A percentile compares a stretch with the other conserved stretches of the same genome.
Evolutionary conservation across 2,797 vertebrate genomes (phyloP).

Genomic region (Microctenopoma lineatum): DNA sequence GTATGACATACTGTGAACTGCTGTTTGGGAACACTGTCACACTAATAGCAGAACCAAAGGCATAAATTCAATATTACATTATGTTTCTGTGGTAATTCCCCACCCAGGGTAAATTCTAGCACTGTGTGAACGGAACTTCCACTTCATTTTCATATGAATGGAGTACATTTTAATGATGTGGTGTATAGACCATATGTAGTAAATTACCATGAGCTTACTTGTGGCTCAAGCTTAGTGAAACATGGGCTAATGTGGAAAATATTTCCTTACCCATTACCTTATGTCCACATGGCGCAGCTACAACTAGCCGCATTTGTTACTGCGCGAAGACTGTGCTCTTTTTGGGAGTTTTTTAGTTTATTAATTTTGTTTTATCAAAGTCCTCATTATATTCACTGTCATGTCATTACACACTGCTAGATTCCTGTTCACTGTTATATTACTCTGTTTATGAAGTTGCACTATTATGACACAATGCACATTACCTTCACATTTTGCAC

Average conservation of each 20-base stretch:
- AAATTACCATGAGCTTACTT: not conserved
- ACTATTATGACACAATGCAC: too few species aligned
- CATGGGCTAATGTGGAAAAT: not conserved
- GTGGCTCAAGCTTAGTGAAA: not conserved
- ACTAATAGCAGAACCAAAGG: slow-evolving; percentile 12
- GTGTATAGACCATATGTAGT: not conserved
- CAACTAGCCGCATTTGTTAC: too few species aligned
- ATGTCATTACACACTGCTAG: too few species aligned
- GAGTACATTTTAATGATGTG: not conserved
- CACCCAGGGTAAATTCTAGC: not conserved
- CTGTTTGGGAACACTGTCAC: not conserved
- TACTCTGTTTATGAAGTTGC: too few species aligned
- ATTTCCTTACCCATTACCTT: not conserved
- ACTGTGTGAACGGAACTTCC: not conserved
- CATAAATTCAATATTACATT: slow-evolving; percentile 27
- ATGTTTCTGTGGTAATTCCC: not conserved
- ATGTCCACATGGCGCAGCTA: too few species aligned
- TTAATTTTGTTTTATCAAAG: too few species aligned
- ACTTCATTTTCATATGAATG: not conserved
- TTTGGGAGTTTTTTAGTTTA: too few species aligned
- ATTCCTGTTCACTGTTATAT: too few species aligned
- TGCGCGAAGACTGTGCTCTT: too few species aligned
- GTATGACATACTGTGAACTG: not conserved
- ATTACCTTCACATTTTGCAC: too few species aligned
- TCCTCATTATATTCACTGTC: too few species aligned